These are phyloP conservation scores for Andrena chrysosceles DNA, from an alignment of 2,888 invertebrate species.

Conservation along the genomic window DNA sequence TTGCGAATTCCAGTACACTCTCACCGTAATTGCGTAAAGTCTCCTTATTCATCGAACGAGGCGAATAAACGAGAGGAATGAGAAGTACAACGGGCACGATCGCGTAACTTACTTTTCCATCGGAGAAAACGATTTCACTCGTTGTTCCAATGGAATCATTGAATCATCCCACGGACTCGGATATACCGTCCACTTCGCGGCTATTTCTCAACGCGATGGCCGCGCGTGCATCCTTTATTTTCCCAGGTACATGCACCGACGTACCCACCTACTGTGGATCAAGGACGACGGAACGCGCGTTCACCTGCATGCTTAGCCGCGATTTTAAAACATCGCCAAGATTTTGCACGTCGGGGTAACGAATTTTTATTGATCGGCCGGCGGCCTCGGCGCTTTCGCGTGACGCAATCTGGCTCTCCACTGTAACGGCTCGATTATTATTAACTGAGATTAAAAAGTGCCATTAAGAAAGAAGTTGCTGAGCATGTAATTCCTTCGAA, in stretches of 20 bases:
- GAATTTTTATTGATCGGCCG: slow-evolving; percentile 46
- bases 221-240: slow-evolving; percentile 57
- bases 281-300: slow-evolving; percentile 58
- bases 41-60: no score
- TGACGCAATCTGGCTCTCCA: slow-evolving; percentile 11
- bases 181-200: slow-evolving; percentile 27
- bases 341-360: slow-evolving; percentile 41
- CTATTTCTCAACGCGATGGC: slow-evolving; percentile 57
- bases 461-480: neutral
- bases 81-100: neutral
- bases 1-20: no score
- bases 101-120: slow-evolving; percentile 48
- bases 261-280: slow-evolving; percentile 64
- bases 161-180: slow-evolving; percentile 52
- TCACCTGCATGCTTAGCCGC: slow-evolving; percentile 49
- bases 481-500: neutral
- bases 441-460: neutral
- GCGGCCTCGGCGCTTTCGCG: slow-evolving; percentile 7
- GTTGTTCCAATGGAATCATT: slow-evolving; percentile 45
- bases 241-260: slow-evolving; percentile 55
- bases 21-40: no score
- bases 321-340: slow-evolving; percentile 36
- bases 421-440: slow-evolving; percentile 5
- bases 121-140: slow-evolving; percentile 46
- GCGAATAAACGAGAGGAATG: neutral